Conservation (phyloP, 2,113 vertebrate species). For the Oryzias woworae region DNA sequence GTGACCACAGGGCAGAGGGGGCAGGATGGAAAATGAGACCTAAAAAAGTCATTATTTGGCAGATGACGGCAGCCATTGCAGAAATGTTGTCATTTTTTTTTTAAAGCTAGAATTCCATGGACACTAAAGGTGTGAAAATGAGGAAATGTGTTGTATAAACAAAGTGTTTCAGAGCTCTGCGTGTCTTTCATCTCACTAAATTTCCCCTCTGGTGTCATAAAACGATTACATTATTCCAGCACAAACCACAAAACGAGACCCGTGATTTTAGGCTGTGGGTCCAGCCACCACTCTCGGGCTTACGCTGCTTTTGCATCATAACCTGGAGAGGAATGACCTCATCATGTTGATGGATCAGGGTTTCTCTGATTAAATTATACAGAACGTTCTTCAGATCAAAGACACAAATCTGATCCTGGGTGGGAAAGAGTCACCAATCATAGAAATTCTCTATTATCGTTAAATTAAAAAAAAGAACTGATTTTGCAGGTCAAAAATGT, state of each 20-base stretch:
- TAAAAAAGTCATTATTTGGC: conserved; percentile 33
- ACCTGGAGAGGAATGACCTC: conserved; percentile 54
- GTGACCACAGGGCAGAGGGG: conserved; percentile 19
- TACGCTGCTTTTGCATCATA: conserved; percentile 22
- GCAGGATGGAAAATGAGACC: conserved; percentile 32
- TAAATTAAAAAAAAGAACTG: too few species aligned
- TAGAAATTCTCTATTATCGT: too few species aligned
- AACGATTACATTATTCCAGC: neutral
- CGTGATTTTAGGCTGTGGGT: neutral
- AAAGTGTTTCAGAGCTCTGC: neutral
- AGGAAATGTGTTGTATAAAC: neutral
- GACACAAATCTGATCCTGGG: conserved; percentile 62
- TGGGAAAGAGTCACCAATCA: conserved; percentile 46
- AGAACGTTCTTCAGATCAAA: conserved; percentile 69
- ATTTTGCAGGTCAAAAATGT: too few species aligned
- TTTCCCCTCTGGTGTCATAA: neutral
- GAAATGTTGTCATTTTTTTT: conserved; percentile 15
- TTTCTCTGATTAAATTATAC: conserved; percentile 71
- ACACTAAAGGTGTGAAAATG: neutral
- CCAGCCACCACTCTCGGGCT: conserved; percentile 4
- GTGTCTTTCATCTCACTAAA: neutral
- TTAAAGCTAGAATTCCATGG: neutral
- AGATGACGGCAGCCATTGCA: conserved; percentile 39
- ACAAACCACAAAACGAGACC: neutral
- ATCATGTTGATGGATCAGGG: conserved; percentile 74